Conservation (phyloP, 1,140 invertebrate genomes). For the Ctenoplectra terminalis region DNA sequence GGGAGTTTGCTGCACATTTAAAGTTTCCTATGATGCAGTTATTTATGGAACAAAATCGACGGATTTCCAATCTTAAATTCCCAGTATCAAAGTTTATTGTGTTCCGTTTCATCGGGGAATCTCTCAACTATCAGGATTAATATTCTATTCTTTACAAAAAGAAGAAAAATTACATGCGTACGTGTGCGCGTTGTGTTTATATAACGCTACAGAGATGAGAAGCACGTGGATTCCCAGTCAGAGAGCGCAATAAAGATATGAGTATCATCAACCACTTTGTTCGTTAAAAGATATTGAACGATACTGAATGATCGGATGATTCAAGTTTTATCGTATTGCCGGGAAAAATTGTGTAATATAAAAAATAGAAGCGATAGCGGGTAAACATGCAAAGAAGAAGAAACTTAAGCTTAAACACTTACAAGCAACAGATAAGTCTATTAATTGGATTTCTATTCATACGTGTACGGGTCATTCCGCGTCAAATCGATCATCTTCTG, state of each 20-base stretch:
- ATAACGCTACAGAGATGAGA: background rate
- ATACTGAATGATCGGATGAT: background rate
- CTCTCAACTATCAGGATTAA: too few species aligned
- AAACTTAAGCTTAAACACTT: background rate
- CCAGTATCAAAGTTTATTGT: too few species aligned
- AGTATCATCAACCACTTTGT: background rate
- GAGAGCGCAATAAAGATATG: background rate
- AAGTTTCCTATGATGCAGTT: too few species aligned
- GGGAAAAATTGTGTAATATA: background rate
- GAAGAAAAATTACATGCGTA: background rate
- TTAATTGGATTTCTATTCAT: background rate
- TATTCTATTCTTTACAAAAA: too few species aligned
- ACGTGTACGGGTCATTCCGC: too few species aligned
- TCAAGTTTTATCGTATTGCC: constrained; percentile 1
- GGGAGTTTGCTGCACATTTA: too few species aligned
- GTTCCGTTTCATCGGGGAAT: too few species aligned
- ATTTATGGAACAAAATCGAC: too few species aligned
- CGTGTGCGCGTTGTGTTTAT: background rate
- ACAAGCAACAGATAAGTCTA: background rate
- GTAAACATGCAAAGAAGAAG: background rate
- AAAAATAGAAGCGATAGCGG: background rate
- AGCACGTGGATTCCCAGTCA: background rate
- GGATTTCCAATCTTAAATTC: too few species aligned
- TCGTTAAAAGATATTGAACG: background rate
- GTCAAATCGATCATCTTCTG: too few species aligned